A percentile compares a stretch with the other conserved stretches of the same genome.
These are phyloP conservation scores for Leptinotarsa juncta DNA, from an alignment of 2,888 invertebrate genomes.

Conservation along the genomic window DNA sequence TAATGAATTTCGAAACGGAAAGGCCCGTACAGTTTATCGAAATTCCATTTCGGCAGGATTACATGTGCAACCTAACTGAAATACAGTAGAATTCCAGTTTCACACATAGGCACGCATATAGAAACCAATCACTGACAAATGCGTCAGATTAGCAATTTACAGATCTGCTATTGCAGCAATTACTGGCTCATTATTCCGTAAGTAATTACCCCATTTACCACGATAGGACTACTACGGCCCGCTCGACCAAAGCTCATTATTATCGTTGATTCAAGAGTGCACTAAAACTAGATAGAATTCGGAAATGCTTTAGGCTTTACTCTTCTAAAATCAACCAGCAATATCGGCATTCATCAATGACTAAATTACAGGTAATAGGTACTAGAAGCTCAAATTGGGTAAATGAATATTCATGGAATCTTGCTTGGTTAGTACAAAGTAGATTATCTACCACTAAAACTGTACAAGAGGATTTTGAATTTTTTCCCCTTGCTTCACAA, in stretches of 20 bases:
- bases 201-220: constrained; percentile 64
- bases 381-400: constrained; percentile 6
- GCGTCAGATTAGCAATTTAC: constrained; percentile 67
- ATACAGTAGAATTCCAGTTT: constrained; percentile 44
- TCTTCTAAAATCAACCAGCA: constrained; percentile 1
- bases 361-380: constrained; percentile 15
- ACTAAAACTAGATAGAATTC: constrained; percentile 29
- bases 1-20: too few relatives aligned
- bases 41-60: constrained; percentile 32
- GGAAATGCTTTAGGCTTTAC: constrained; percentile 13
- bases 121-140: constrained; percentile 63
- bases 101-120: constrained; percentile 49
- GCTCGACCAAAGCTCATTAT: constrained; percentile 41
- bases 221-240: constrained; percentile 37
- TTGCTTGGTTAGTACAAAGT: neutral
- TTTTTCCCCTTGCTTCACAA: too few relatives aligned
- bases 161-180: constrained; percentile 67
- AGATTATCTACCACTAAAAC: neutral
- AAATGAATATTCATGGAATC: constrained; percentile 6
- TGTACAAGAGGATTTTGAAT: too few relatives aligned
- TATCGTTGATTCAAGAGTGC: constrained; percentile 37
- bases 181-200: constrained; percentile 66
- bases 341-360: constrained; percentile 18
- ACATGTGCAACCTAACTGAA: constrained; percentile 42
- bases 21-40: constrained; percentile 22